Evolutionary conservation across 1,140 invertebrate species (phyloP).

Genomic region (Panagrolaimus sp.): DNA sequence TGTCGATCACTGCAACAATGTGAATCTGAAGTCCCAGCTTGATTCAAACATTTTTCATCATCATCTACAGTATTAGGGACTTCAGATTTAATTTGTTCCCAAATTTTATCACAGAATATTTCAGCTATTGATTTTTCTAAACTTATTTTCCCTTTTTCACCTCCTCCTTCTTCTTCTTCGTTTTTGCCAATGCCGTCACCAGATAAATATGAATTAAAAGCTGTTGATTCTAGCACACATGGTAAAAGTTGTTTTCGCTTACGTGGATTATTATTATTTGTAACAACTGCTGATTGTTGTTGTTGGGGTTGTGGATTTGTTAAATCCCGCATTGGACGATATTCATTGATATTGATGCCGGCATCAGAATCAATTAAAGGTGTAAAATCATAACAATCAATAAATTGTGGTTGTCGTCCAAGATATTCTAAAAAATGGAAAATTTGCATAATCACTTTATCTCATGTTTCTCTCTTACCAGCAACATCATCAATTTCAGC

Average conservation of each 20-base stretch:
- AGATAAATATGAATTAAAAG: background rate
- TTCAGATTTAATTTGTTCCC: background rate
- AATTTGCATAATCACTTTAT: background rate
- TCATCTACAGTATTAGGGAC: background rate
- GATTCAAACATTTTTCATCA: background rate
- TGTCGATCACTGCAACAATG: background rate
- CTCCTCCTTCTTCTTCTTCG: too few relatives aligned
- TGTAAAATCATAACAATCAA: slow-evolving; percentile 50
- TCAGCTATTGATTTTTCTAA: background rate
- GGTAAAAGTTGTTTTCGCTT: background rate
- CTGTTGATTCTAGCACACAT: background rate
- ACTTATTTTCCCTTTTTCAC: too few relatives aligned
- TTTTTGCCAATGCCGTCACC: too few relatives aligned
- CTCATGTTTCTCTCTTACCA: slow-evolving; percentile 26
- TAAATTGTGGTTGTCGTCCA: slow-evolving; percentile 47
- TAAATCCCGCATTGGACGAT: background rate
- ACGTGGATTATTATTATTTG: slow-evolving; percentile 20
- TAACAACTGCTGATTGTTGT: background rate
- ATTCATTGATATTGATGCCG: slow-evolving; percentile 21
- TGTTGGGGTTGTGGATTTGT: slow-evolving; percentile 16
- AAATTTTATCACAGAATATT: slow-evolving; percentile 8
- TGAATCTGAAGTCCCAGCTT: background rate
- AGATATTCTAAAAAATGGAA: slow-evolving; percentile 45
- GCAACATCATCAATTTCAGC: slow-evolving; percentile 42
- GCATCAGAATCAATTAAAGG: slow-evolving; percentile 43